A percentile compares a stretch with the other conserved stretches of the same genome.
phyloP scores from a whole-genome alignment of 2,113 vertebrate species.

The Microcebus griseorufus region DNA sequence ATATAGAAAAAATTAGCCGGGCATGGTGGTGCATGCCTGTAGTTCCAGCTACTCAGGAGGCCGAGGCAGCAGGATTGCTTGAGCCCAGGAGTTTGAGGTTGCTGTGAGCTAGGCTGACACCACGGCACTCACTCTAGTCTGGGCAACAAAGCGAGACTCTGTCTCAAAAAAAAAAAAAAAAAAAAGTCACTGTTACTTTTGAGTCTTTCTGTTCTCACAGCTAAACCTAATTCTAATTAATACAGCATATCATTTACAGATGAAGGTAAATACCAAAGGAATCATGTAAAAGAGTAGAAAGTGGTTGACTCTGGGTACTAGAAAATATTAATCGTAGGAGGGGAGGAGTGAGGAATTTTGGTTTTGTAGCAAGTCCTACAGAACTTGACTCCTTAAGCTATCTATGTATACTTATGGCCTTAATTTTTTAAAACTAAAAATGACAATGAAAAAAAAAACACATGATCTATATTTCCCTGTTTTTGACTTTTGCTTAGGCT shows the following conservation, averaged over 20 bases:
- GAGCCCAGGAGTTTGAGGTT: no score
- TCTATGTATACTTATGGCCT: not conserved
- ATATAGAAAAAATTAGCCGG: no score
- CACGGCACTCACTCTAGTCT: no score
- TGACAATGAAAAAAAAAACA: not conserved
- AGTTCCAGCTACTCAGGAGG: no score
- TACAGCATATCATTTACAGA: not conserved
- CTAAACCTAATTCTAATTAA: slow-evolving; percentile 11
- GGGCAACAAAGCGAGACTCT: no score
- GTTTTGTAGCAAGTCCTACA: not conserved
- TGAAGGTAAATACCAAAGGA: slow-evolving; percentile 16
- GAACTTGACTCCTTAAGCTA: not conserved
- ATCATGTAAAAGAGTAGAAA: not conserved
- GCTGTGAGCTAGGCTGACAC: no score
- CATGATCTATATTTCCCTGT: not conserved
- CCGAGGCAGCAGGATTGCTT: no score
- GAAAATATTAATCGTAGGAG: not conserved
- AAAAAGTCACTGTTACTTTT: not conserved
- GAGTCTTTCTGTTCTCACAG: not conserved
- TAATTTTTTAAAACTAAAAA: not conserved
- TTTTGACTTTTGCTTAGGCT: not conserved
- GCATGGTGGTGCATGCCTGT: no score
- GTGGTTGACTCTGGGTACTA: not conserved
- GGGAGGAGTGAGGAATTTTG: not conserved
- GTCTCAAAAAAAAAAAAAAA: no score